Evolutionary conservation across 2,888 invertebrate species (phyloP).

Genomic region (Falcaria lacertinaria): DNA sequence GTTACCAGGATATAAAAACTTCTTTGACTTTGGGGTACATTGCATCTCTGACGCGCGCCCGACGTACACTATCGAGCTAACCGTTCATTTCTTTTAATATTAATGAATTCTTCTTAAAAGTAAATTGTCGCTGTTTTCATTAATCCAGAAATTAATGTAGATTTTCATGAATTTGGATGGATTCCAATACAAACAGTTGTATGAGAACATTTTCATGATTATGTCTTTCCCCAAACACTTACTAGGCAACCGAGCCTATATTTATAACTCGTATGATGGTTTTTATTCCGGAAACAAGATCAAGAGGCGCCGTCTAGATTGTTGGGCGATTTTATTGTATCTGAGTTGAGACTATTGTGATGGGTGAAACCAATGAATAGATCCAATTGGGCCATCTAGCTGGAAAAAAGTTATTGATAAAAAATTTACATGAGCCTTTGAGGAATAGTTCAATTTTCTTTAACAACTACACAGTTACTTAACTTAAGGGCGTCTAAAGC

Average conservation of each 20-base stretch:
- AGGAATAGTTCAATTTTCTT: too few relatives aligned
- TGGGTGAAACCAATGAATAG: neutral
- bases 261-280: constrained; percentile 44
- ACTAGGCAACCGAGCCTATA: constrained; percentile 58
- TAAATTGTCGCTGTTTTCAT: constrained; percentile 49
- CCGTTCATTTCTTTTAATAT: constrained; percentile 27
- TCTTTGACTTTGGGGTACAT: too few relatives aligned
- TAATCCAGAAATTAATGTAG: constrained; percentile 68
- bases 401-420: too few relatives aligned
- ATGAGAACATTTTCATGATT: constrained; percentile 62
- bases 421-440: neutral
- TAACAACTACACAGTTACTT: too few relatives aligned
- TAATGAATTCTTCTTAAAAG: constrained; percentile 25
- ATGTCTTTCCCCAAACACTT: constrained; percentile 61
- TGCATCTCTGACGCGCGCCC: neutral
- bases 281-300: constrained; percentile 33
- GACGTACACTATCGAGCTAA: constrained; percentile 8
- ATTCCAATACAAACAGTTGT: constrained; percentile 68
- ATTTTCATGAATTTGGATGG: constrained; percentile 63
- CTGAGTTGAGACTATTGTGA: neutral
- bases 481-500: too few relatives aligned
- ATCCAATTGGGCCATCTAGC: too few relatives aligned
- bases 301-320: constrained; percentile 18
- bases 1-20: too few relatives aligned
- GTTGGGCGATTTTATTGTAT: constrained; percentile 3